Percentiles rank a stretch among this genome's conserved stretches.
These are phyloP conservation scores for Myanophis thanlyinensis DNA, from an alignment of 2,113 vertebrate species.

Conservation along the genomic window DNA sequence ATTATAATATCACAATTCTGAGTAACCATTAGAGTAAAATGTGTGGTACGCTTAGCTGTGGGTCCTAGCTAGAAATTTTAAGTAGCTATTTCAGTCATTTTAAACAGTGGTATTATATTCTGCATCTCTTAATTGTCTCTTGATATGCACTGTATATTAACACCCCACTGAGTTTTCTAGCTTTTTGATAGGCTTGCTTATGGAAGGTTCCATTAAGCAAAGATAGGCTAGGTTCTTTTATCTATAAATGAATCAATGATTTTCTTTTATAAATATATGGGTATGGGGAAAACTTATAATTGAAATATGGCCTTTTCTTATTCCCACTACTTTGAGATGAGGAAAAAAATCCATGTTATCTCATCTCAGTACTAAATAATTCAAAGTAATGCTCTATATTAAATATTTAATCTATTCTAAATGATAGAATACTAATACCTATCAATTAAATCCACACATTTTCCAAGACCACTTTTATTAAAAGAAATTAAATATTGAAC, in stretches of 20 bases:
- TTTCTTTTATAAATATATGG: slow-evolving; percentile 54
- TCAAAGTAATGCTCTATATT: slow-evolving; percentile 73
- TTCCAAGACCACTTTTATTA: slow-evolving; percentile 73
- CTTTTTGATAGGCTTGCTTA: slow-evolving; percentile 45
- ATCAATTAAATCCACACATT: slow-evolving; percentile 76
- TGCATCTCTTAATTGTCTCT: slow-evolving; percentile 38
- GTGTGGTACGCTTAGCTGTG: slow-evolving; percentile 22
- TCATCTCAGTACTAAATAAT: slow-evolving; percentile 74
- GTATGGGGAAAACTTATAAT: slow-evolving; percentile 50
- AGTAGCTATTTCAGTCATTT: slow-evolving; percentile 25
- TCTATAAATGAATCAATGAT: slow-evolving; percentile 60
- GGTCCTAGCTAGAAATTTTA: slow-evolving; percentile 37
- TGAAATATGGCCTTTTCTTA: slow-evolving; percentile 63
- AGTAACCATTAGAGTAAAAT: slow-evolving; percentile 30
- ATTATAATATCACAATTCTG: slow-evolving; percentile 3
- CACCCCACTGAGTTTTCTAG: slow-evolving; percentile 34
- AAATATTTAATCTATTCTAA: slow-evolving; percentile 78
- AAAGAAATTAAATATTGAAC: slow-evolving; percentile 82
- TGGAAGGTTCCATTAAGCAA: slow-evolving; percentile 49
- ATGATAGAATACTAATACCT: slow-evolving; percentile 70
- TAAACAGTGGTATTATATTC: slow-evolving; percentile 33
- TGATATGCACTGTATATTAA: slow-evolving; percentile 36
- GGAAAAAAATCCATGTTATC: slow-evolving; percentile 66
- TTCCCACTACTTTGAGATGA: slow-evolving; percentile 62
- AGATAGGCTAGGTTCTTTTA: slow-evolving; percentile 59